Base-by-base conservation (phyloP, 2,888 invertebrate species). In the Trilocha varians region DNA sequence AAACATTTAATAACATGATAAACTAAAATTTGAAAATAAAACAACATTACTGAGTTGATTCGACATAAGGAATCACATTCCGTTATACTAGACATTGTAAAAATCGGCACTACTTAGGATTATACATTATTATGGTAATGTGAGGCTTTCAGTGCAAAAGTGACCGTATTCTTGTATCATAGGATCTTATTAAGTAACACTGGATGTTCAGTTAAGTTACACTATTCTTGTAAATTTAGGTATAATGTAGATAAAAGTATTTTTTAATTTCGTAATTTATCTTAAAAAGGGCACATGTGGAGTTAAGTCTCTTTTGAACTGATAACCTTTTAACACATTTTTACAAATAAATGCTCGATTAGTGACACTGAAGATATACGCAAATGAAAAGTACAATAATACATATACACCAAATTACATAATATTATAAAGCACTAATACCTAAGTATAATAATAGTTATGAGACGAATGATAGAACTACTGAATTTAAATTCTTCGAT, bases 341-440 rank as follows among this genome's bases (percentile, higher is more conserved):
- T 42, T 62, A 54, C 49, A 62, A 62, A 65, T 73, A 74, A 74
- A 73, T 73, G 73, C 73, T 65, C 57, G 59, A 64, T 51, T 50
- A 52, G 47, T 39, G 51, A 59, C 52, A 62, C 59, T 53, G 47
- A 58, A 50, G 52, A 60, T 40, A 50, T 57, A 53, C 46, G 53
- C 55, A 57, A 61, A 57, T 53, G 47, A 59, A 57, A 59, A 61
- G 52, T 63, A 66, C 55, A 61, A 50, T 49, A 47, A 49, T 55
- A 56, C 53, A 61, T 57, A 62, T 53, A 65, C 58, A 68, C 53
- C 57, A 56, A 64, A 57, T 50, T 58, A 65, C 51, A 63, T 60
- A 59, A 32, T n/a, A 32, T 3, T 32, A 33, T 39, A 17, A n/a
- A 25, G 25, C 25, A 25, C 25, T 25, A 25, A 25, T 25, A 3